Conservation (phyloP, 2,113 vertebrate genomes). For the Thymallus thymallus region DNA sequence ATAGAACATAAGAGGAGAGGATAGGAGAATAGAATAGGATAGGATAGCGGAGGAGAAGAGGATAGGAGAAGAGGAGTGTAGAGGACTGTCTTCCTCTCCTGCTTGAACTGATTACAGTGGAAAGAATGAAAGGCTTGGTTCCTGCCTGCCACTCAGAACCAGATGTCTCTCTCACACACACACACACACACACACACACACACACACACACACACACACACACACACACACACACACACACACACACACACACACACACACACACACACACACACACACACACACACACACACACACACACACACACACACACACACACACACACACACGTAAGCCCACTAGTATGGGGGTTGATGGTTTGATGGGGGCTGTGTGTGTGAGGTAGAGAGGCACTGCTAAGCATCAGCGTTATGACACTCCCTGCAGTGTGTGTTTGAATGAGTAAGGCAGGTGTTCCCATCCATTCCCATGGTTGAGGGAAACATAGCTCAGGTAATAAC, state of each 20-base stretch:
- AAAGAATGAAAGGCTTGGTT: conserved; percentile 52
- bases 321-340: background rate
- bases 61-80: background rate
- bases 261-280: background rate
- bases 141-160: conserved; percentile 51
- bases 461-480: conserved; percentile 31
- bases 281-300: background rate
- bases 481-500: conserved; percentile 56
- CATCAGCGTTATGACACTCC: no score
- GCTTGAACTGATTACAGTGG: conserved; percentile 50
- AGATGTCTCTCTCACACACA: conserved; percentile 61
- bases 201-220: background rate
- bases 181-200: conserved; percentile 16
- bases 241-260: background rate
- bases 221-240: background rate
- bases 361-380: no score
- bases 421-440: conserved; percentile 38
- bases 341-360: no score
- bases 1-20: no score
- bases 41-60: no score
- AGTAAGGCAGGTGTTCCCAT: conserved; percentile 58
- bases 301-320: background rate
- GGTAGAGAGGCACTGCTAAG: no score
- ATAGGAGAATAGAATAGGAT: no score
- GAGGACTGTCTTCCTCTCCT: conserved; percentile 2